Conservation (phyloP, 2,797 vertebrate genomes). For the Coendou prehensilis region DNA sequence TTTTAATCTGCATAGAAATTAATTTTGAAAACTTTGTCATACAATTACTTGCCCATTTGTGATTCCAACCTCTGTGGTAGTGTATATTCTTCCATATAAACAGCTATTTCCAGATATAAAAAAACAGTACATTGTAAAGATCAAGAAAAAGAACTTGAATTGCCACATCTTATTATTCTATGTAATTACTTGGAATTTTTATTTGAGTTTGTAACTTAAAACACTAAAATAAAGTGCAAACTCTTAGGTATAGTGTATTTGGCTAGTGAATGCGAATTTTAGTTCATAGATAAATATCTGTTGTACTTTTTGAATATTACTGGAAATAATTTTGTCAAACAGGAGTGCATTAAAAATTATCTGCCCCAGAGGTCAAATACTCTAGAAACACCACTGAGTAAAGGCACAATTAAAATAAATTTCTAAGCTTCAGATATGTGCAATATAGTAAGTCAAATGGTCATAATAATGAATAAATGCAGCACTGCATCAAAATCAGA, state of each 20-base stretch:
- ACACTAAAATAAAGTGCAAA: background rate
- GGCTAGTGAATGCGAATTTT: background rate
- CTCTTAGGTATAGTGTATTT: background rate
- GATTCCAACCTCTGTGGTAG: background rate
- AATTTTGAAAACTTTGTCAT: background rate
- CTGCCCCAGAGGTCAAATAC: background rate
- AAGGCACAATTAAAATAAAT: background rate
- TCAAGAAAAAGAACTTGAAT: background rate
- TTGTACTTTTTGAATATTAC: background rate
- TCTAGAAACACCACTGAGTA: background rate
- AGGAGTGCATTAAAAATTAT: background rate
- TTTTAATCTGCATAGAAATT: background rate
- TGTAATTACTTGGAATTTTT: background rate
- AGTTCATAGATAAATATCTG: background rate
- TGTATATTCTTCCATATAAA: background rate
- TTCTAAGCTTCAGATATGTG: background rate
- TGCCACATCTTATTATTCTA: background rate
- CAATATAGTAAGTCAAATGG: background rate
- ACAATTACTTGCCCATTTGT: background rate
- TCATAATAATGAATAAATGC: background rate
- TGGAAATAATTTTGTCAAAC: slow-evolving; percentile 29
- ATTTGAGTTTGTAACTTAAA: background rate
- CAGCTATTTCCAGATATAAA: background rate
- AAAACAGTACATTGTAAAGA: background rate
- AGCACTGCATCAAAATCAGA: background rate